These are phyloP conservation scores for Diphyllodes magnificus DNA, from an alignment of 2,113 vertebrate species.

Conservation along the genomic window DNA sequence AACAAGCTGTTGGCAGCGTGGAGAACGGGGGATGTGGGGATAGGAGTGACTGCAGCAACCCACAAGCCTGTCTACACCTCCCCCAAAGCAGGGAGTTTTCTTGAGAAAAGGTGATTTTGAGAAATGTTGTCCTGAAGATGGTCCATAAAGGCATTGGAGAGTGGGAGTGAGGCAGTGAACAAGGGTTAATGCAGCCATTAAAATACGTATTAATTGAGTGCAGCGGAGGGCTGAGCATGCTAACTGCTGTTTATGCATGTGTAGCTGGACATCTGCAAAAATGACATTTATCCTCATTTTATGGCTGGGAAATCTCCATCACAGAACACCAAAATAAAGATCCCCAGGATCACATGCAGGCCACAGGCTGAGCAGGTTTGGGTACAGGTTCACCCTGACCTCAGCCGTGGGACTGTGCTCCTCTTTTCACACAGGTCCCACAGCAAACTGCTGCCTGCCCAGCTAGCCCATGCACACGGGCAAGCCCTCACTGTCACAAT, in stretches of 20 bases:
- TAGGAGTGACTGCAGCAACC: background rate
- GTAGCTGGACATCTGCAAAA: background rate
- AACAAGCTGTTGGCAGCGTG: background rate
- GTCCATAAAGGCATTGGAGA: fast-evolving
- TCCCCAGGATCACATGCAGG: fast-evolving
- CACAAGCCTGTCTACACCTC: background rate
- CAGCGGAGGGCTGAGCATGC: background rate
- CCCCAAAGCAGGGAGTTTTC: background rate
- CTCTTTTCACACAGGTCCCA: fast-evolving
- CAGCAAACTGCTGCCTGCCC: background rate
- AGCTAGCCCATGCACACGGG: background rate
- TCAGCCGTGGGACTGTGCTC: fast-evolving
- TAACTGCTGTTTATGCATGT: background rate
- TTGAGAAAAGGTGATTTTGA: background rate
- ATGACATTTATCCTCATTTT: background rate
- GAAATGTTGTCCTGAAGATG: background rate
- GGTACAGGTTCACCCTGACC: background rate
- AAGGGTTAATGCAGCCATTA: background rate
- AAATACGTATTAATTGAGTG: background rate
- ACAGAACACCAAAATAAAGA: background rate
- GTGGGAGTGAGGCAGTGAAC: background rate
- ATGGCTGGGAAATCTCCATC: background rate
- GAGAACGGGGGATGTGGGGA: background rate
- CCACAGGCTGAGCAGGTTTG: background rate
- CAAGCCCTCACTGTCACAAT: background rate